Evolutionary conservation across 1,140 invertebrate species (phyloP), one percentile per base, ranked within the genome.

Genomic region (Drosophila melanica): DNA sequence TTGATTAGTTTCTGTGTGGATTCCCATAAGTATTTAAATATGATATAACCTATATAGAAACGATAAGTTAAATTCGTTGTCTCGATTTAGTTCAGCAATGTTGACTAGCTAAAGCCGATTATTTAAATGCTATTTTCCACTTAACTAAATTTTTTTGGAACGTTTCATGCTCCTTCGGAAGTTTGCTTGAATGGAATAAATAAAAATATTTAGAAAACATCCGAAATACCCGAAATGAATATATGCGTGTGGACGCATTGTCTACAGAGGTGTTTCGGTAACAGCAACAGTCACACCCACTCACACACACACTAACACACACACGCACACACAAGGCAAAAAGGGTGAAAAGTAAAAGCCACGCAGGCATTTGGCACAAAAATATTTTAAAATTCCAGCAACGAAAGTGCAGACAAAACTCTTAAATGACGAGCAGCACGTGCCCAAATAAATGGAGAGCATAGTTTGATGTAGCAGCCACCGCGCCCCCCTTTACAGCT

Each of bases 391-490:
- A 89, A 89, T 89, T 89, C 84, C 57, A 55, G 64, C 67, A 89
- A 89, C 84, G 84, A 84, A 89, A 89, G 84, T 90, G 84, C 85
- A 89, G 84, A 89, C 79, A 89, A 89, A 89, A 89, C 80, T 89
- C 85, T 90, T 89, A 89, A 89, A 90, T 89, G 84, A 89, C 84
- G 84, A 89, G 84, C 77, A 84, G 84, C 84, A 89, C 84, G 84
- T 89, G 84, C 85, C 74, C 79, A 80, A 89, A 89, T 80, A 80
- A 84, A 79, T 81, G 84, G 69, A 55, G 63, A 77, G 79, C 67
- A 71, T 81, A 74, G 66, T 76, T 60, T 66, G 44, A 37, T 39
- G 50, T 20, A 27, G 41, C 41, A 55, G 14, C 37, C 20, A 23
- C 3, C 20, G n/a, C n/a, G n/a, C 9, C 53, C 35, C 3, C 18